Evolutionary conservation across 2,888 invertebrate species (phyloP), one percentile per base, ranked within the genome.

Genomic region (Parthenolecanium corni): DNA sequence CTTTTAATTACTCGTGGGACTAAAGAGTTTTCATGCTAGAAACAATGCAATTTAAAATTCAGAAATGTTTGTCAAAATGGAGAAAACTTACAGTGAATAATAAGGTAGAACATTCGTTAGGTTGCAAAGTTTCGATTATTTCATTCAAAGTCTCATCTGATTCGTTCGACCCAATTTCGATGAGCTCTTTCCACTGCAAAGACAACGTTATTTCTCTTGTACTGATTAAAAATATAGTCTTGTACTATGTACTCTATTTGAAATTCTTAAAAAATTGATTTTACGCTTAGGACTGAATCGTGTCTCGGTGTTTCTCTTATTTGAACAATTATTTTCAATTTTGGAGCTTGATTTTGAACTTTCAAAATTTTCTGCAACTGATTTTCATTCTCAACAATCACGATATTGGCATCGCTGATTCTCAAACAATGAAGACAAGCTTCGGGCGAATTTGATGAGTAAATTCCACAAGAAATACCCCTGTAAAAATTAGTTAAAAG

Each of bases 401-500:
- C 83, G 70, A 94, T 88, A 74, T 91, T 89, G 14, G 91, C 85
- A 62, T 80, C 76, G 54, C 88, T 86, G 66, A 81, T 82, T 42
- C 79, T 74, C 14, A 88, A 79, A 69, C 89, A 87, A 74, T 88
- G 84, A 69, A 80, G 80, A 72, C 91, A 91, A 0, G 92, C 87
- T 65, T 92, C 91, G 0, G 89, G 77, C 0, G 87, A 85, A 75
- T 93, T 94, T 57, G 93, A 94, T 4, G 91, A 89, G 75, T 94
- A 94, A 71, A 94, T 86, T 65, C 94, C 93, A 52, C 85, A 83
- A 6, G 88, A 85, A 68, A 88, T 81, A 65, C 90, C 90, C 56
- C 86, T 87, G 70, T 20, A 72, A 73, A n/a, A n/a, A n/a, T 2
- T 16, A 31, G n/a, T 51, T 23, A 6, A 9, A 20, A 18, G 46